Evolutionary conservation across 2,888 invertebrate genomes (phyloP).

Genomic region (Carabus problematicus): DNA sequence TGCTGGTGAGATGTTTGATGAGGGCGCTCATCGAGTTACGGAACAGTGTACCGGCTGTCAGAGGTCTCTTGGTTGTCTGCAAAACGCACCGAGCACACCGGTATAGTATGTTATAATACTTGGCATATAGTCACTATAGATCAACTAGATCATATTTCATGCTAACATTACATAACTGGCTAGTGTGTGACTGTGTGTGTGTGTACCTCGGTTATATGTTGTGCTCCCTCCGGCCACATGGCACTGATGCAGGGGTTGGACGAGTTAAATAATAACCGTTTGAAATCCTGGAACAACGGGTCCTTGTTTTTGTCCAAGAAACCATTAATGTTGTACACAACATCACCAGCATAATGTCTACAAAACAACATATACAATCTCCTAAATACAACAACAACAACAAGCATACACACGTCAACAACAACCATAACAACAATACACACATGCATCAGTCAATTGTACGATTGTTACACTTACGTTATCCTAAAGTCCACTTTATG

Average conservation of each 20-base stretch:
- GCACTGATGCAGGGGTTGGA: conserved; percentile 75
- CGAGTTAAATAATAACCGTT: conserved; percentile 87
- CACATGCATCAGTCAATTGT: background rate
- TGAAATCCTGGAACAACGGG: conserved; percentile 95
- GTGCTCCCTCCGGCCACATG: conserved; percentile 98
- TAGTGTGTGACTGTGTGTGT: too few species aligned
- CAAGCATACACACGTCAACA: background rate
- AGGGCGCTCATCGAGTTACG: conserved; percentile 93
- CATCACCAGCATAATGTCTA: conserved; percentile 96
- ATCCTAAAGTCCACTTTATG: conserved; percentile 83
- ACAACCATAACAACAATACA: conserved; percentile 8
- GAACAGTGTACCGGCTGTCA: conserved; percentile 93
- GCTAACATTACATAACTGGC: too few species aligned
- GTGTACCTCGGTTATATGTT: conserved; percentile 79
- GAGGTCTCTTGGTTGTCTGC: conserved; percentile 92
- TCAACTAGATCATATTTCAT: too few species aligned
- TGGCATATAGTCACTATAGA: too few species aligned
- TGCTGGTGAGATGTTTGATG: conserved; percentile 85
- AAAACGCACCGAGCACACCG: too few species aligned
- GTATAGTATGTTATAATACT: too few species aligned
- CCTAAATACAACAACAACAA: background rate
- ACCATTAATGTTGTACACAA: conserved; percentile 86
- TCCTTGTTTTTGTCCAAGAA: conserved; percentile 99
- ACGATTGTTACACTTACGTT: conserved; percentile 63
- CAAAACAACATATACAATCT: conserved; percentile 50